Evolutionary conservation across 2,888 invertebrate species (phyloP).

Genomic region (Pseudoips prasinana): DNA sequence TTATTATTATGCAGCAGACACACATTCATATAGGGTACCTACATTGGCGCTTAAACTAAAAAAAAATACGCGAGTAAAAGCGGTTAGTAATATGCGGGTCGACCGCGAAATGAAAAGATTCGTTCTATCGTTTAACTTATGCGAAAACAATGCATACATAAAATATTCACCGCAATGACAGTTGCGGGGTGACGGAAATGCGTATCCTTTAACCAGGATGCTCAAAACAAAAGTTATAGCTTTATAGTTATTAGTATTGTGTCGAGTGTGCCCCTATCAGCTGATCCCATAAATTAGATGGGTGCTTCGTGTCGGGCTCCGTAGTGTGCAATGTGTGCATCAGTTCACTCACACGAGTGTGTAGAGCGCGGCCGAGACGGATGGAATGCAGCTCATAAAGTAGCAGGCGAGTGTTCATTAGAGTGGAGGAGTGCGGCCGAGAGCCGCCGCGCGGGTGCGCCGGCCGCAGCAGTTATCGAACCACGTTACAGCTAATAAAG

Average conservation of each 20-base stretch:
- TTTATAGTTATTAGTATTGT: conserved; percentile 14
- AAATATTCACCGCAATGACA: conserved; percentile 73
- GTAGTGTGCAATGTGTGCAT: background rate
- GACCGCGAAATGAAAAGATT: conserved; percentile 67
- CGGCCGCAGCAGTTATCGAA: conserved; percentile 52
- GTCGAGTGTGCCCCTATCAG: conserved; percentile 35
- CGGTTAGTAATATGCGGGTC: conserved; percentile 70
- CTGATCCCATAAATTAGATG: conserved; percentile 33
- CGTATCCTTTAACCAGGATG: conserved; percentile 10
- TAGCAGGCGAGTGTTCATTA: conserved; percentile 57
- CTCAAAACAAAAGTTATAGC: conserved; percentile 9
- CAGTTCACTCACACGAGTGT: conserved; percentile 26
- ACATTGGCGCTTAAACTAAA: conserved; percentile 29
- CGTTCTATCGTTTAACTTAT: conserved; percentile 47
- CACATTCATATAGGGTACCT: too few species aligned
- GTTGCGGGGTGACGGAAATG: conserved; percentile 38
- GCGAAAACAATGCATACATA: conserved; percentile 73
- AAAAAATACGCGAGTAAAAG: conserved; percentile 47
- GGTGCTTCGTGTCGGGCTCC: conserved; percentile 6
- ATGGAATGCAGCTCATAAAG: conserved; percentile 58
- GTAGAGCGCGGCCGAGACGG: conserved; percentile 35
- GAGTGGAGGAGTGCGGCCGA: conserved; percentile 43
- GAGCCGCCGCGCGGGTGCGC: conserved; percentile 34
- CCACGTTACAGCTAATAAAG: conserved; percentile 76
- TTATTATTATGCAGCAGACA: conserved; percentile 22